Evolutionary conservation across 1,140 invertebrate genomes (phyloP).

Genomic region (Maniola jurtina): DNA sequence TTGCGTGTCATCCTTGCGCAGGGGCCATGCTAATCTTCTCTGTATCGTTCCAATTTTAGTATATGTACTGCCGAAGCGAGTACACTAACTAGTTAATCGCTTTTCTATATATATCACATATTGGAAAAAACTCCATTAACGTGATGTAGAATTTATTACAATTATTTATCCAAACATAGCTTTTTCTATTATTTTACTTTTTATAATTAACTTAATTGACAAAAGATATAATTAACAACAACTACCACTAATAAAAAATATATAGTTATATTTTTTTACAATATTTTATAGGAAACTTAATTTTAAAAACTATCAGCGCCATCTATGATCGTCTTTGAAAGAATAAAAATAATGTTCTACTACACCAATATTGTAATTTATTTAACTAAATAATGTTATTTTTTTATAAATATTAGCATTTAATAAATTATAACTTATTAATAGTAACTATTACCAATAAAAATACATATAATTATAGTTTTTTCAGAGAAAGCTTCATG

Average conservation of each 20-base stretch:
- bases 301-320: neutral
- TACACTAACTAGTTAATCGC: neutral
- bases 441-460: too few relatives aligned
- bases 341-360: too few relatives aligned
- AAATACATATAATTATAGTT: too few relatives aligned
- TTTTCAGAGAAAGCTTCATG: too few relatives aligned
- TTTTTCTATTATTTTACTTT: neutral
- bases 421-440: too few relatives aligned
- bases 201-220: neutral
- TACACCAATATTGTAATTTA: too few relatives aligned
- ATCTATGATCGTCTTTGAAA: neutral
- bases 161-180: neutral
- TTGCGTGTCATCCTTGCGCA: constrained; percentile 63
- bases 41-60: constrained; percentile 55
- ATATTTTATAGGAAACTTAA: too few relatives aligned
- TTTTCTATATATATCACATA: neutral
- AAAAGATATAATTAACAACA: neutral
- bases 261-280: neutral
- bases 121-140: neutral
- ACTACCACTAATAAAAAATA: neutral
- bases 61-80: constrained; percentile 37
- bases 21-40: constrained; percentile 61
- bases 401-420: too few relatives aligned
- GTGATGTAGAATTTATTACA: neutral
- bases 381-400: too few relatives aligned